These are phyloP conservation scores for Crotalus horridus DNA, from an alignment of 2,113 vertebrate species.

Conservation along the genomic window DNA sequence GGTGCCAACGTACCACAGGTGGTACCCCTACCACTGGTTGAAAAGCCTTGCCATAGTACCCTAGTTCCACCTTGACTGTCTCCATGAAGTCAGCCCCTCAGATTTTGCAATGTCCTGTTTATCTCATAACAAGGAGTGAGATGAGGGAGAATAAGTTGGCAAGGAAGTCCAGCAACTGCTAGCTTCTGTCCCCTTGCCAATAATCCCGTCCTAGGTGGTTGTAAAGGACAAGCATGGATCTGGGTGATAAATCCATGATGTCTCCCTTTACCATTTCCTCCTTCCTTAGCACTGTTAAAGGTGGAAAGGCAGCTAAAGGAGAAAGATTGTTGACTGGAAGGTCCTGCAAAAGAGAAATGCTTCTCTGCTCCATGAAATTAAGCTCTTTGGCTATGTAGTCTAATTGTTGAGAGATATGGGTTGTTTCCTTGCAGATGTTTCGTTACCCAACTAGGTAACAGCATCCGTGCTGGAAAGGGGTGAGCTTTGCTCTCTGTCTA, in stretches of 20 bases:
- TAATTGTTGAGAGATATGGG: background rate
- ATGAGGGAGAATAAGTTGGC: too few species aligned
- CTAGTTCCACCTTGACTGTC: background rate
- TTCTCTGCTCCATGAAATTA: background rate
- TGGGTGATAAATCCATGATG: background rate
- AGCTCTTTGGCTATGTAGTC: background rate
- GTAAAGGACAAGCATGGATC: background rate
- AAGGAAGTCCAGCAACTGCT: background rate
- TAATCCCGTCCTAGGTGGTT: background rate
- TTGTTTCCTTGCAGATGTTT: background rate
- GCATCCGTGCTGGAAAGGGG: background rate
- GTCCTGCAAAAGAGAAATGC: background rate
- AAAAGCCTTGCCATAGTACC: too few species aligned
- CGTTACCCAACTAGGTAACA: background rate
- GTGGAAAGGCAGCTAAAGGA: background rate
- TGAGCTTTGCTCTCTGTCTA: background rate
- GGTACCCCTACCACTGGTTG: too few species aligned
- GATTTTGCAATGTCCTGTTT: too few species aligned
- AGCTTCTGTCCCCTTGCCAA: background rate
- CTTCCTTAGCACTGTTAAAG: background rate
- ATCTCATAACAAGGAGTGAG: background rate
- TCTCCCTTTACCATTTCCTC: background rate
- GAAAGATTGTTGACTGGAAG: background rate
- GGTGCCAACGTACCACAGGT: too few species aligned
- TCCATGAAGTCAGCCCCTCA: background rate